Conservation (phyloP, 2,797 vertebrate species). For the Anniella stebbinsi region DNA sequence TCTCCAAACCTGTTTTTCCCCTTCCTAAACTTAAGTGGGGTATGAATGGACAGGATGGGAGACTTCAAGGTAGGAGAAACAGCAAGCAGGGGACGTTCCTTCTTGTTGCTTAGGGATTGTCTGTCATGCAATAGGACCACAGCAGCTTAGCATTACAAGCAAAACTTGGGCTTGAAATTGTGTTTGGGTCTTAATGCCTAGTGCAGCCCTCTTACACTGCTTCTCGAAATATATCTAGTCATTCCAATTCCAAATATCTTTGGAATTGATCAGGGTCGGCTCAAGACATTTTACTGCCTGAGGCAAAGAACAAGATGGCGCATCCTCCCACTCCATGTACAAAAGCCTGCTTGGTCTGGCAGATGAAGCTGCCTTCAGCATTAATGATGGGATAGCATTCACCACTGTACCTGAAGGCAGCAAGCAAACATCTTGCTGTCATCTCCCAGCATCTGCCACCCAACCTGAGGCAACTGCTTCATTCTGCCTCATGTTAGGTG, state of each 20-base stretch:
- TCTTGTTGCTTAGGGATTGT: background rate
- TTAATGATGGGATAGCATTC: too few relatives aligned
- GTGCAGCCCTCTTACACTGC: background rate
- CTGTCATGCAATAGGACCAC: background rate
- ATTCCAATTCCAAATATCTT: background rate
- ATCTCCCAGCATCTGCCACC: too few relatives aligned
- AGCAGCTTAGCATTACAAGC: background rate
- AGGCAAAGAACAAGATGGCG: too few relatives aligned
- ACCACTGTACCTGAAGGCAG: too few relatives aligned
- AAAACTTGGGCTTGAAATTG: background rate
- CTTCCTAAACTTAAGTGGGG: background rate
- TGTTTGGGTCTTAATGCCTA: background rate
- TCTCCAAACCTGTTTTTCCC: background rate
- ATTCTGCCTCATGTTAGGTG: too few relatives aligned
- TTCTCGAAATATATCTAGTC: background rate
- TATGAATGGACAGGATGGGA: background rate
- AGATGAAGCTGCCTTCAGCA: too few relatives aligned
- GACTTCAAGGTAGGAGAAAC: background rate
- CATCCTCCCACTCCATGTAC: too few relatives aligned
- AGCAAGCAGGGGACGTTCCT: background rate
- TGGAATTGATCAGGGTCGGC: background rate
- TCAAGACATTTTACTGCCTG: too few relatives aligned
- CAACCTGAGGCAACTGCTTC: too few relatives aligned
- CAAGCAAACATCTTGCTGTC: too few relatives aligned
- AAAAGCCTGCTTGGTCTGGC: too few relatives aligned